These are phyloP conservation scores for Dromococcyx pavoninus DNA, from an alignment of 2,797 vertebrate species.

Conservation along the genomic window DNA sequence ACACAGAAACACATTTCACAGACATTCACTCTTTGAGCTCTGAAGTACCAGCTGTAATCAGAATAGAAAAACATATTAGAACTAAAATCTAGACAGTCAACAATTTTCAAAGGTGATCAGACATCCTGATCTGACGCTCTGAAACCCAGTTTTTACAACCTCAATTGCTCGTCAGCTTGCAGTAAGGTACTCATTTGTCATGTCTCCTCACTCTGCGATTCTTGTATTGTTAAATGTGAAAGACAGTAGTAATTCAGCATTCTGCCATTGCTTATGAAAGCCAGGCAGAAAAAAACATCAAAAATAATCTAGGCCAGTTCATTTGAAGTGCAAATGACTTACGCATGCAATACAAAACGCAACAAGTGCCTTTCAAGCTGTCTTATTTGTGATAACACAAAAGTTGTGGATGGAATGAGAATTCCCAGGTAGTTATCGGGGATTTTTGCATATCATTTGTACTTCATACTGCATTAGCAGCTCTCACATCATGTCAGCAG, in stretches of 20 bases:
- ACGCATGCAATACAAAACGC: constrained; percentile 23
- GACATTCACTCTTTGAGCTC: background rate
- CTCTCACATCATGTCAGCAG: constrained; percentile 14
- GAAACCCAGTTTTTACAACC: constrained; percentile 19
- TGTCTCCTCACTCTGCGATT: constrained; percentile 4
- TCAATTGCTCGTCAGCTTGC: constrained; percentile 31
- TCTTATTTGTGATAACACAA: constrained; percentile 35
- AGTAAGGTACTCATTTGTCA: constrained; percentile 33
- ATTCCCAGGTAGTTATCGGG: constrained; percentile 24
- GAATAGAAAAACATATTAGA: constrained; percentile 30
- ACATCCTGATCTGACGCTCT: background rate
- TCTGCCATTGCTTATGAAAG: constrained; percentile 21
- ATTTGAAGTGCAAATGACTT: constrained; percentile 62
- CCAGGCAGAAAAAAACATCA: background rate
- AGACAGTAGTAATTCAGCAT: constrained; percentile 18
- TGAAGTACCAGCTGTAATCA: background rate
- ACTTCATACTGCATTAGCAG: constrained; percentile 28
- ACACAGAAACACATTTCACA: background rate
- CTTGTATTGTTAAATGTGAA: constrained; percentile 25
- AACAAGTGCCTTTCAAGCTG: constrained; percentile 57
- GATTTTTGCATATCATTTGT: constrained; percentile 33
- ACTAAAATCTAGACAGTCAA: constrained; percentile 41
- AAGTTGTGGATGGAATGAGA: constrained; percentile 25
- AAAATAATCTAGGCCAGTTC: constrained; percentile 48
- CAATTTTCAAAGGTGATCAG: constrained; percentile 40